Evolutionary conservation across 2,113 vertebrate species (phyloP).

Genomic region (Leiothrix lutea): DNA sequence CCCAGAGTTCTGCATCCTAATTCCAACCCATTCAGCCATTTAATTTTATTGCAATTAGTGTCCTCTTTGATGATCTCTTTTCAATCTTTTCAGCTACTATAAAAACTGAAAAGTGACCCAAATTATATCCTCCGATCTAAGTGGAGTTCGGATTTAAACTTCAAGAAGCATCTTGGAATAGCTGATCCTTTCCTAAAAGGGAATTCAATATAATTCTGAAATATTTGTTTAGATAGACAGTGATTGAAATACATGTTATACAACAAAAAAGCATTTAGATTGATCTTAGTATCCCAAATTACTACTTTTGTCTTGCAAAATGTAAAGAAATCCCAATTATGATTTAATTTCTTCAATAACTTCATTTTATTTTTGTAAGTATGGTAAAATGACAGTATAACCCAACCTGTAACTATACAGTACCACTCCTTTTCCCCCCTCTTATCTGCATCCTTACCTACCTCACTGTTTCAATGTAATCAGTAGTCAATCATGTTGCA

Average conservation of each 20-base stretch:
- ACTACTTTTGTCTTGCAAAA: background rate
- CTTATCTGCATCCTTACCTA: background rate
- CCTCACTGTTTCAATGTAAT: background rate
- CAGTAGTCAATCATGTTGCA: background rate
- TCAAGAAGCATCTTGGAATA: background rate
- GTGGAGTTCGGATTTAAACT: background rate
- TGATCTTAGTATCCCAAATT: background rate
- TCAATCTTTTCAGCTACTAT: background rate
- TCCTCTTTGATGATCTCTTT: background rate
- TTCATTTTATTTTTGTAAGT: background rate
- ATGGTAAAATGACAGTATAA: background rate
- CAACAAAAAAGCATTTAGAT: background rate
- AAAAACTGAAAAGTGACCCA: background rate
- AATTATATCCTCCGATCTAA: background rate
- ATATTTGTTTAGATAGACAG: background rate
- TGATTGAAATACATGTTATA: background rate
- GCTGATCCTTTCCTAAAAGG: background rate
- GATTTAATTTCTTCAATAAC: background rate
- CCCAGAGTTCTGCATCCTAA: background rate
- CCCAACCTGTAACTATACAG: background rate
- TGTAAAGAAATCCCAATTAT: background rate
- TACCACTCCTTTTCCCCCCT: background rate
- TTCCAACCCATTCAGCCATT: background rate
- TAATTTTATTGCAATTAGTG: background rate
- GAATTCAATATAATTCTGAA: background rate